Evolutionary conservation across 1,140 invertebrate genomes (phyloP).

Genomic region (Octopus sinensis): DNA sequence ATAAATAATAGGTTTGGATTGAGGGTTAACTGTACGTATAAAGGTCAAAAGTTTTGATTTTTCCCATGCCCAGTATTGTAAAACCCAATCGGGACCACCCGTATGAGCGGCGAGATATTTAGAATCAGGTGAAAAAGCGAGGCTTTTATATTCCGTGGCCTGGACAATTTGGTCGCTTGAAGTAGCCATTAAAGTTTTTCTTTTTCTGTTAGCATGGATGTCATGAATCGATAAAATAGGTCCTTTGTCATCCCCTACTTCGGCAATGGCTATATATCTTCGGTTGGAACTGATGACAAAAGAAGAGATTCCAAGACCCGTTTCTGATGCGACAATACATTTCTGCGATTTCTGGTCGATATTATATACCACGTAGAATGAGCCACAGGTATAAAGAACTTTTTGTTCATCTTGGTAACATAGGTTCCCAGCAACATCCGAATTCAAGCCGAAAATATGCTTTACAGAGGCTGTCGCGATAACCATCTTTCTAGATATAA

Average conservation of each 20-base stretch:
- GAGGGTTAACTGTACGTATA: slow-evolving; percentile 64
- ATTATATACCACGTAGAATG: not conserved
- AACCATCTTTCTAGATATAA: slow-evolving; percentile 52
- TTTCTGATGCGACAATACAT: not conserved
- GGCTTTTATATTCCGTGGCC: slow-evolving; percentile 65
- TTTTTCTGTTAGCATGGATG: slow-evolving; percentile 55
- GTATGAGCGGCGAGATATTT: slow-evolving; percentile 75
- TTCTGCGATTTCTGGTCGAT: slow-evolving; percentile 11
- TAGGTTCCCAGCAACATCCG: slow-evolving; percentile 50
- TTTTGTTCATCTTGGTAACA: slow-evolving; percentile 33
- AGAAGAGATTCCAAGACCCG: not conserved
- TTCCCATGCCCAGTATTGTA: slow-evolving; percentile 81
- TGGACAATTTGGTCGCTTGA: slow-evolving; percentile 42
- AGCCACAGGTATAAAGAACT: not conserved
- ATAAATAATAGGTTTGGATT: not conserved
- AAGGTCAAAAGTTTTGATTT: slow-evolving; percentile 77
- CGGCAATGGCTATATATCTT: slow-evolving; percentile 7
- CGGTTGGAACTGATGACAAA: not conserved
- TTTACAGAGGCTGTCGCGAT: slow-evolving; percentile 52
- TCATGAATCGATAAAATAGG: slow-evolving; percentile 60
- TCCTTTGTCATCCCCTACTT: slow-evolving; percentile 46
- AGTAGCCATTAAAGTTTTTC: slow-evolving; percentile 53
- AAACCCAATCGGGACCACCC: slow-evolving; percentile 74
- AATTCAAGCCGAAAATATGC: slow-evolving; percentile 56
- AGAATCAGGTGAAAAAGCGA: slow-evolving; percentile 76